A percentile compares a stretch with the other conserved stretches of the same genome.
These are phyloP conservation scores for Lepilemur septentrionalis DNA, from an alignment of 2,797 vertebrate species.

Conservation along the genomic window DNA sequence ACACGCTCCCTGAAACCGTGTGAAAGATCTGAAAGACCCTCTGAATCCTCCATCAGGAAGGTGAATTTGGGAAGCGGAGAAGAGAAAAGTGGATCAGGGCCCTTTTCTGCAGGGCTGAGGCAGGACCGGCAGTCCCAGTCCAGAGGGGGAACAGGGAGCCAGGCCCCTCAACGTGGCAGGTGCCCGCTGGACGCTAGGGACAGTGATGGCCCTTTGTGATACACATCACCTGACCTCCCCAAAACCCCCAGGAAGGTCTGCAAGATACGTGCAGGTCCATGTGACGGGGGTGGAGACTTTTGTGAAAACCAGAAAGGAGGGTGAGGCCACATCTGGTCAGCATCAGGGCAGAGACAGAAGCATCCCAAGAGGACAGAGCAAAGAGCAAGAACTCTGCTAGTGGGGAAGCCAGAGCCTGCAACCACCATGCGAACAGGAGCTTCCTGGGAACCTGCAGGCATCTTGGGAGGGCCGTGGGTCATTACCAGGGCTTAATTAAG, in stretches of 20 bases:
- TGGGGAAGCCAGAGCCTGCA: neutral
- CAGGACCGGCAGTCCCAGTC: no score
- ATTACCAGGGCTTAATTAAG: neutral
- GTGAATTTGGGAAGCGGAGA: neutral
- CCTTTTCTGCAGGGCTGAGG: neutral
- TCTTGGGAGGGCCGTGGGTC: neutral
- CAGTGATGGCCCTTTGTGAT: neutral
- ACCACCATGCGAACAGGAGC: neutral
- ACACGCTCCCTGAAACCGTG: neutral
- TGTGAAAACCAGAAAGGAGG: neutral
- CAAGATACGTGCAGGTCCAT: neutral
- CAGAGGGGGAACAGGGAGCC: neutral
- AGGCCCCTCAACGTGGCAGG: neutral
- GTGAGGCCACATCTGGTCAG: neutral
- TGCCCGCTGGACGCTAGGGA: neutral
- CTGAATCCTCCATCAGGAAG: neutral
- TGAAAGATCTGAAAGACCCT: neutral
- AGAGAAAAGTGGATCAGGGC: neutral
- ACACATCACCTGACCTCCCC: neutral
- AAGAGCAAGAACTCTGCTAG: neutral
- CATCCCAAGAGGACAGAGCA: neutral
- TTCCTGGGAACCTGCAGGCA: neutral
- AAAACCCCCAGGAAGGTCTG: neutral
- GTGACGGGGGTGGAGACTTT: neutral
- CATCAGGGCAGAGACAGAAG: neutral